Base-by-base conservation (phyloP, 2,888 invertebrate species). In the Heliconius cydno region DNA sequence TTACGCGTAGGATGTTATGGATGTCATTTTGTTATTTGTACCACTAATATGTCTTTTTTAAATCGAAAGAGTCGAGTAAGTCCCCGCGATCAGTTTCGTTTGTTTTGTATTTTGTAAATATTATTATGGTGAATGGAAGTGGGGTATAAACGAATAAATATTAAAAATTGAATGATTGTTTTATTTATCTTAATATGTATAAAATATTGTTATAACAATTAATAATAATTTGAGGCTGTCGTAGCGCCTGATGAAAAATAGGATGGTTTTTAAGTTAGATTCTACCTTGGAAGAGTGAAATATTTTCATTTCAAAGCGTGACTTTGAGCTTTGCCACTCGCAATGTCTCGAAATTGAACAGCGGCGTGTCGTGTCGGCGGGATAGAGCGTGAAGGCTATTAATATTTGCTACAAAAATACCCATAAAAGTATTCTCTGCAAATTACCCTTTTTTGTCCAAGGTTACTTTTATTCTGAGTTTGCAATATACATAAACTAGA, bases 91-190 rank as follows among this genome's bases (percentile, higher is more conserved):
- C 82, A 83, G 83, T 83, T 81, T 84, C 70, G 84, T 85, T 86
- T 87, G 63, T 87, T 90, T 92, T 91, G 89, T 90, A 91, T 91
- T 92, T 92, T 95, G 94, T 95, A 94, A 91, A 95, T 94, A 94
- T 60, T 86, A 92, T 89, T 91, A 90, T 92, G 91, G 89, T 84
- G 90, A 89, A 88, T 89, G 87, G 34, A 90, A 88, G 84, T 88
- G 90, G 90, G 89, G 88, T 92, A 91, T 89, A 90, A 94, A 92
- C 94, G 92, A 94, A 94, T 80, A 78, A 83, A 76, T 77, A 83
- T 82, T 83, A 60, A 81, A 83, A 85, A 79, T 34, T 76, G 52
- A 22, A 5, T 7, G 65, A 34, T 57, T 67, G 67, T 82, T 82
- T 79, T 60, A 79, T 83, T 80, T 28, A 13, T 72, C 28, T 22